Evolutionary conservation across 2,797 vertebrate genomes (phyloP), one percentile per base, ranked within the genome.

Genomic region (Nothura maculosa): DNA sequence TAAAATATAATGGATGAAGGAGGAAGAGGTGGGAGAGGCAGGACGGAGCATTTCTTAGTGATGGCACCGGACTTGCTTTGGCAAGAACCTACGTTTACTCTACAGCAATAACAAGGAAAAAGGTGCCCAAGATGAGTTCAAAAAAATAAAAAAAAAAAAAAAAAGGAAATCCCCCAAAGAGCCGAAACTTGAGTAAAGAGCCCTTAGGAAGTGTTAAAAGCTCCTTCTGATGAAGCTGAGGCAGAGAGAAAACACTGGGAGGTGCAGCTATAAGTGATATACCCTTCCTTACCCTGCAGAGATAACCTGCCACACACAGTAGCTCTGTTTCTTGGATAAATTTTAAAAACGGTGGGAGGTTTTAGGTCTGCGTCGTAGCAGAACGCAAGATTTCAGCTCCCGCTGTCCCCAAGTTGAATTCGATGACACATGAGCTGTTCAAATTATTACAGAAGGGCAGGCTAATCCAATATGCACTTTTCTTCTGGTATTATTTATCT

Each of bases 111-210:
- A 66, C 4, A 42, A 69, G 40, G 50, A 50, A 25, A 32, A 58
- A 58, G 11, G 13, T 61, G 2, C 12, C 16, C n/a, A 36, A 60
- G 27, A 52, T 61, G 28, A 67, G 18, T 11, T 25, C 34, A 30
- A 19, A 30, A 54, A n/a, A n/a, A n/a, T n/a, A 30, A 19, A 30
- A 54, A 30, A 19, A 30, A 54, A 30, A 19, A 30, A 54, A 54
- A 30, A 17, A 28, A 5, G 2, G 6, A 25, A 68, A 50, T 4
- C 0, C 0, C 0, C 4, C 4, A 74, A 79, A 76, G 16, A 28
- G 1, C 15, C 54, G 17, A 36, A 81, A 68, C 15, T 19, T 52
- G 0, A 83, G 42, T 36, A 54, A 9, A 11, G 0, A 32, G 47
- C 66, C 15, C 22, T 81, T 45, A 11, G 36, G 45, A 85, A 55